Evolutionary conservation across 2,888 invertebrate species (phyloP).

Genomic region (Drosophila emarginata): DNA sequence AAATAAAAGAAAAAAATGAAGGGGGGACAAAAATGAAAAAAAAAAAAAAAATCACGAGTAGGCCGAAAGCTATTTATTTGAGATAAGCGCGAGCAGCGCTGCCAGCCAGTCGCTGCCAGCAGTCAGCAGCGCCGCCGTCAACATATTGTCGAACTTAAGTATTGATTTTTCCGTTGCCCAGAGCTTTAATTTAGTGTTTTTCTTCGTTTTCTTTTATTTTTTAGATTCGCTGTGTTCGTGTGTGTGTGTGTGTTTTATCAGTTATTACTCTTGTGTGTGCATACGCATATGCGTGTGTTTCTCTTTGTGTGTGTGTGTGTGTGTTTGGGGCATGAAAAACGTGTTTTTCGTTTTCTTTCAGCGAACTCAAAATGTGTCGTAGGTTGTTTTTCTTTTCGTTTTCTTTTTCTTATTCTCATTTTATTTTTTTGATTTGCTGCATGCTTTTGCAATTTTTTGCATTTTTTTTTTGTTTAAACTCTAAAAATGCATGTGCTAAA

Average conservation of each 20-base stretch:
- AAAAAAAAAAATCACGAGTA: conserved; percentile 68
- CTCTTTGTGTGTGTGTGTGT: conserved; percentile 26
- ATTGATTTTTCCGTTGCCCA: conserved; percentile 64
- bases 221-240: conserved; percentile 14
- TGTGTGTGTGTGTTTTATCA: conserved; percentile 8
- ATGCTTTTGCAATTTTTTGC: conserved; percentile 12
- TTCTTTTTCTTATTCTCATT: conserved; percentile 12
- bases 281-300: background rate
- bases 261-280: conserved; percentile 19
- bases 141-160: conserved; percentile 49
- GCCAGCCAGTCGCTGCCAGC: conserved; percentile 20
- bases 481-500: conserved; percentile 15
- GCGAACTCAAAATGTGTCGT: conserved; percentile 55
- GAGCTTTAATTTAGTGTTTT: conserved; percentile 70
- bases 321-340: conserved; percentile 53
- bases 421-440: conserved; percentile 17
- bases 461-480: conserved; percentile 10
- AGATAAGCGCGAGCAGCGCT: conserved; percentile 43
- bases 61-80: conserved; percentile 77
- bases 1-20: conserved; percentile 44
- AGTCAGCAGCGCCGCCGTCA: background rate
- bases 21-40: no score
- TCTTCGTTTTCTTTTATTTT: conserved; percentile 27
- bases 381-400: conserved; percentile 45
- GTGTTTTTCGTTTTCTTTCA: conserved; percentile 51